Base-by-base conservation (phyloP, 1,140 invertebrate species). In the Intoshia linei region DNA sequence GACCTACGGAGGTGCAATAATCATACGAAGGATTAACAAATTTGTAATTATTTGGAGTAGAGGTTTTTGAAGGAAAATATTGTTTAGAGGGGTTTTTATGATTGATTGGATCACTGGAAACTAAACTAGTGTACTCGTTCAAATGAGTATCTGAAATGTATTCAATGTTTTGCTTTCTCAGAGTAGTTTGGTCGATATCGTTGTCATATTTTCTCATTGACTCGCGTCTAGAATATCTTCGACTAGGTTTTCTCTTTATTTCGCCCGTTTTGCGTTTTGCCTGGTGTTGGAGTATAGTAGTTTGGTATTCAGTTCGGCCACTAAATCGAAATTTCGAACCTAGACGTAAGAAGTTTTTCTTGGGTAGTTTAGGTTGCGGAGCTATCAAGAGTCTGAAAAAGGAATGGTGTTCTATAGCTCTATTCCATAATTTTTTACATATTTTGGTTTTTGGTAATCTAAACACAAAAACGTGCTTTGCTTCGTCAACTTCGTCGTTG, bases 351-450 rank as follows among this genome's bases (percentile, higher is more conserved):
- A 92, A 87, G 56, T 84, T 90, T 51, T 90, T 79, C 21, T 76
- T 63, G 0, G 72, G 71, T 17, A 69, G 74, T 0, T 72, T 73
- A 2, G 74, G 73, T 55, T 83, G 81, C 0, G 76, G 71, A 0
- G 78, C 73, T 20, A 74, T 76, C 39, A 55, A 68, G 30, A 90
- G 62, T 34, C 83, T 67, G 64, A 92, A 98, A 65, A 98, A 98
- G 3, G 75, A 74, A 58, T 93, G 83, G 54, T 93, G 81, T 50
- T 98, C 87, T 19, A 87, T 69, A 48, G 81, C 87, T 61, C 84
- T 93, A 48, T 84, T 79, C 79, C 83, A 93, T 34, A 95, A 62
- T 61, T 95, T 84, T 50, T 90, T 83, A 55, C 79, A 92, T 0
- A 81, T 81, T 33, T 77, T 87, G 54, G 93, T 79, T 52, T 84